Base-by-base conservation (phyloP, 2,888 invertebrate species). In the Phortica okadai region DNA sequence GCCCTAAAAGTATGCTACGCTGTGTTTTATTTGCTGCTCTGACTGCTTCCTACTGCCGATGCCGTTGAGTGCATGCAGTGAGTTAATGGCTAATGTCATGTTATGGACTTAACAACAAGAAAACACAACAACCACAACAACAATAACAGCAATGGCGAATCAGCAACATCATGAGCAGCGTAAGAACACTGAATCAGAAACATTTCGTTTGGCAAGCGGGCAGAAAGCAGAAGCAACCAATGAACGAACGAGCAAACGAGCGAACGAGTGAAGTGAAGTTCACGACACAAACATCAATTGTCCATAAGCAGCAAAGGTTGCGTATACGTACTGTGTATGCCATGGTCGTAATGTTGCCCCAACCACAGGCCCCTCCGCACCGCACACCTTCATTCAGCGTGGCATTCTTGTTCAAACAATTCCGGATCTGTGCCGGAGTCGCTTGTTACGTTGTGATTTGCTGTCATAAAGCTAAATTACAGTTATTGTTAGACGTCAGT, bases 51-150 rank as follows among this genome's bases (percentile, higher is more conserved):
- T 16, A 14, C 25, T 54, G 54, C 33, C 44, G 50, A 3, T 70
- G 70, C 54, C 21, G 14, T 70, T 70, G 79, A 86, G 85, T 84
- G 87, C 87, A 89, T 87, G 83, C 83, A 84, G 83, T 85, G 87
- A 87, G 89, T 88, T 89, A 88, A 88, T 88, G 87, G 88, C 89
- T 88, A 86, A 88, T 89, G 84, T 87, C 89, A 87, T 88, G 88
- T 89, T 83, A 81, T 84, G 81, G 86, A 84, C 88, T 86, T 88
- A 88, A 86, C 88, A 86, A 87, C 88, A 86, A 81, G 84, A 85
- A 21, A 21, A 21, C 21, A 21, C 21, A 62, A 14, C 64, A 21
- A 62, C 62, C 11, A 59, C 56, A 72, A 56, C 41, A 56, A 73
- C 42, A 41, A 42, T 42, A 62, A 59, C 58, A 62, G 69, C 33